phyloP scores from a whole-genome alignment of 1,140 invertebrate species.

The Acyrthosiphon pisum region DNA sequence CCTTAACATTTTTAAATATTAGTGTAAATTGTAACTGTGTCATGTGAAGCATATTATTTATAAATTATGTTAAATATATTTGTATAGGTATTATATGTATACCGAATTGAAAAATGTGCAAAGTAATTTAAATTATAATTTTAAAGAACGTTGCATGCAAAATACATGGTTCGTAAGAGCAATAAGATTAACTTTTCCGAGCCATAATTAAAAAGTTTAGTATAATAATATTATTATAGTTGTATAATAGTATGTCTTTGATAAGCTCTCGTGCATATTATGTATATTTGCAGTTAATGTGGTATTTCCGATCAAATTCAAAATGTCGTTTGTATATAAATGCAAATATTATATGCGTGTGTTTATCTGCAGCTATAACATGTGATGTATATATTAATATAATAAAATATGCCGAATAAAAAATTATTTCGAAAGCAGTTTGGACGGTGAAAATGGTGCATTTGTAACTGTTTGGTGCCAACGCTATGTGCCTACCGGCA shows the following conservation, averaged over 20 bases:
- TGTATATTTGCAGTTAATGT: background rate
- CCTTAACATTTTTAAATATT: background rate
- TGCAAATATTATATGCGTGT: background rate
- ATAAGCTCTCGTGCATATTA: background rate
- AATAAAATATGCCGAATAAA: background rate
- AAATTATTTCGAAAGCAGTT: background rate
- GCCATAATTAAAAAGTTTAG: background rate
- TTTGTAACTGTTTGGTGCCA: constrained; percentile 16
- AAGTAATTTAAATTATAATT: background rate
- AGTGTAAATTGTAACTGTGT: background rate
- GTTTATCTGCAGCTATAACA: background rate
- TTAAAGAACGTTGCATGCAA: background rate
- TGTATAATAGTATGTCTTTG: background rate
- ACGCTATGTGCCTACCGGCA: background rate
- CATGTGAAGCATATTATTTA: background rate
- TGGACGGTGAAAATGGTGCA: background rate
- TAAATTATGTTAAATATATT: no score
- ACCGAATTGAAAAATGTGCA: background rate
- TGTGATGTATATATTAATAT: background rate
- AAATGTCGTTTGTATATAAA: background rate
- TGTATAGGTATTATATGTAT: background rate
- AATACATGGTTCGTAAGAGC: background rate
- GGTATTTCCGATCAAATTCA: background rate
- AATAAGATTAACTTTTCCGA: background rate
- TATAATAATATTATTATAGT: background rate